phyloP scores from a whole-genome alignment of 1,140 invertebrate species.

The Caerostris extrusa region DNA sequence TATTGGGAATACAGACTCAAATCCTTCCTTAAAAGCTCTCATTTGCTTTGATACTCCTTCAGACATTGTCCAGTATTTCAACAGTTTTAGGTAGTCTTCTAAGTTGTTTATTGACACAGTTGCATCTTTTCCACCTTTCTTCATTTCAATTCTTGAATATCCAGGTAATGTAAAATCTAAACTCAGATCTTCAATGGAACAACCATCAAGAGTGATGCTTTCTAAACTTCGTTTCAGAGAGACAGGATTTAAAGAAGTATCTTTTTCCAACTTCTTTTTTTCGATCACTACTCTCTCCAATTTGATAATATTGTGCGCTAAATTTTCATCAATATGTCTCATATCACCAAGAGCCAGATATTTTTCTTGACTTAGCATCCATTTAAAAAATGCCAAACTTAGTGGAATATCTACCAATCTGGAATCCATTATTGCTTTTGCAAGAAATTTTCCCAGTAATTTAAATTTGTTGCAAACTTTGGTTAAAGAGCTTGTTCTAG shows the following conservation, averaged over 20 bases:
- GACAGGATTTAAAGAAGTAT: constrained; percentile 3
- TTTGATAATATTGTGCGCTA: constrained; percentile 92
- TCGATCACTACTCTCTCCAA: constrained; percentile 88
- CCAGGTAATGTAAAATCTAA: constrained; percentile 97
- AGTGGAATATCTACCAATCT: constrained; percentile 99
- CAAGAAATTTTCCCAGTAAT: constrained; percentile 99
- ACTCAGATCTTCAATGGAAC: constrained; percentile 93
- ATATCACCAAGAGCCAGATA: constrained; percentile 92
- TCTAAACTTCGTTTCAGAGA: constrained; percentile 83
- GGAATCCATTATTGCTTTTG: constrained; percentile 99
- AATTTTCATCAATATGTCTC: constrained; percentile 90
- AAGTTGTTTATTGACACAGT: constrained; percentile 95
- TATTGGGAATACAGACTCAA: constrained; percentile 95
- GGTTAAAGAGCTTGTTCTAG: constrained; percentile 92
- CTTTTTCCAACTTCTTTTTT: constrained; percentile 79
- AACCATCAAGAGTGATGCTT: constrained; percentile 92
- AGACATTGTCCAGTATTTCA: constrained; percentile 92
- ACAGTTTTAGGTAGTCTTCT: constrained; percentile 91
- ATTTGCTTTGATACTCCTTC: constrained; percentile 97
- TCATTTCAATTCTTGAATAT: constrained; percentile 92
- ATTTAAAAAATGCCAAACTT: constrained; percentile 97
- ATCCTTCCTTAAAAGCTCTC: constrained; percentile 97
- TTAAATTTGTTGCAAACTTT: constrained; percentile 97
- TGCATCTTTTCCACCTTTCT: constrained; percentile 94
- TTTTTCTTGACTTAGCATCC: constrained; percentile 94